phyloP scores from a whole-genome alignment of 2,888 invertebrate genomes.

The Dorcus hopei region DNA sequence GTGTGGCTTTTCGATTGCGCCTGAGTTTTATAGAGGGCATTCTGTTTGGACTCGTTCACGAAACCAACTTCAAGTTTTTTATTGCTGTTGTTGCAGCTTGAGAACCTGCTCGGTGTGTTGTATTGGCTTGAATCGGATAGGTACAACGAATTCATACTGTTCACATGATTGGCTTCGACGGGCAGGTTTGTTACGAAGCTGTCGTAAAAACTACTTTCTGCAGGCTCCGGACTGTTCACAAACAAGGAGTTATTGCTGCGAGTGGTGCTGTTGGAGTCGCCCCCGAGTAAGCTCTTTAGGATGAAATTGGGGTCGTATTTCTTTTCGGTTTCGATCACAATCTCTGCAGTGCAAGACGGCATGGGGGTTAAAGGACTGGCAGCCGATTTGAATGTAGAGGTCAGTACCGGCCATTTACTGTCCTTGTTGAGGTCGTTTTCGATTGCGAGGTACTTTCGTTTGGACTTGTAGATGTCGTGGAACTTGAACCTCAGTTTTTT shows the following conservation, averaged over 20 bases:
- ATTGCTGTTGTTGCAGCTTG: background rate
- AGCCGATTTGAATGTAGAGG: conserved; percentile 47
- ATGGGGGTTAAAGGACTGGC: conserved; percentile 43
- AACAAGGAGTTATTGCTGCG: background rate
- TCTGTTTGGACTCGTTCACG: background rate
- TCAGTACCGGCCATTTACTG: conserved; percentile 64
- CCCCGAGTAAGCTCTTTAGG: conserved; percentile 47
- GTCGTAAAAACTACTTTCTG: too few species aligned
- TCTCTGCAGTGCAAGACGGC: conserved; percentile 52
- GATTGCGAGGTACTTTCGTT: conserved; percentile 62
- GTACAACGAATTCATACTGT: too few species aligned
- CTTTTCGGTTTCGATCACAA: conserved; percentile 53
- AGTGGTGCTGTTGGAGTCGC: background rate
- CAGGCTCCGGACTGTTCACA: too few species aligned
- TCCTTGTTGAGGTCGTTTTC: conserved; percentile 57
- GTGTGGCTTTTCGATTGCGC: conserved; percentile 12
- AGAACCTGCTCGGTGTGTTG: conserved; percentile 13
- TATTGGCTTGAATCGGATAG: conserved; percentile 4
- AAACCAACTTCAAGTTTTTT: conserved; percentile 3
- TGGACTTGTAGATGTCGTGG: conserved; percentile 57
- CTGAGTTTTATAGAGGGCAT: background rate
- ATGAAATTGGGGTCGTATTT: conserved; percentile 50
- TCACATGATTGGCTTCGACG: too few species aligned
- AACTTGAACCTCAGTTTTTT: conserved; percentile 56
- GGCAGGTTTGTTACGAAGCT: too few species aligned